Conservation (phyloP, 1,140 invertebrate genomes). For the Zaprionus africanus region DNA sequence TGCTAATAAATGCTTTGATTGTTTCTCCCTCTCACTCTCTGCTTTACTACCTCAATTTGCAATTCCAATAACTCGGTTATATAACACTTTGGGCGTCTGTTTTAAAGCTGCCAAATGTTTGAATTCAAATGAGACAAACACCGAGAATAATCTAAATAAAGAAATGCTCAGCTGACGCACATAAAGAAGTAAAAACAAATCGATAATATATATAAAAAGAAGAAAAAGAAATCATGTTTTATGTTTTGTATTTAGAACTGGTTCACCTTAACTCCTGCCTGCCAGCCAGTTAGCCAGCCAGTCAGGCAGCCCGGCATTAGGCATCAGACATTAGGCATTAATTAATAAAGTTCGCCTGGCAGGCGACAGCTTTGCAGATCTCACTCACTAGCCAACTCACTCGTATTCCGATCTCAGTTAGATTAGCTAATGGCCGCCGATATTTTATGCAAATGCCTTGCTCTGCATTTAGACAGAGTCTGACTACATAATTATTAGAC, state of each 20-base stretch:
- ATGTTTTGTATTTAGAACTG: slow-evolving; percentile 46
- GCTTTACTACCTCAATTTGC: slow-evolving; percentile 19
- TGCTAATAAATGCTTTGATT: not conserved
- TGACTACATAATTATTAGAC: slow-evolving; percentile 42
- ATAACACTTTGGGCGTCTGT: slow-evolving; percentile 6
- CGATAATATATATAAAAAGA: slow-evolving; percentile 2
- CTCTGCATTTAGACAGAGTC: slow-evolving; percentile 47
- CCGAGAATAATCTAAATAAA: slow-evolving; percentile 20
- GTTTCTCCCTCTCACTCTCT: not conserved
- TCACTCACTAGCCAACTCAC: slow-evolving; percentile 35
- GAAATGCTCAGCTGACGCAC: slow-evolving; percentile 21
- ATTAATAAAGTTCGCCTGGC: slow-evolving; percentile 49
- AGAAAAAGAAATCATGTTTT: slow-evolving; percentile 10
- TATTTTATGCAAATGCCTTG: slow-evolving; percentile 49
- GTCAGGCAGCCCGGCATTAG: not conserved
- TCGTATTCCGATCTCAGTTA: slow-evolving; percentile 56
- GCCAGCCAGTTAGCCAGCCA: not conserved
- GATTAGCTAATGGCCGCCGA: slow-evolving; percentile 60
- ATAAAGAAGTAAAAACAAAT: slow-evolving; percentile 2
- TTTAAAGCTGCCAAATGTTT: slow-evolving; percentile 12
- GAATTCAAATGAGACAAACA: slow-evolving; percentile 25
- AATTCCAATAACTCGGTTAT: slow-evolving; percentile 14
- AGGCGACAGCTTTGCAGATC: slow-evolving; percentile 34
- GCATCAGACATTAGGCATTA: slow-evolving; percentile 35
- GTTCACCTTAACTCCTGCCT: slow-evolving; percentile 41